Percentiles rank a stretch among this genome's conserved stretches.
These are phyloP conservation scores for Microtus richardsoni DNA, from an alignment of 2,113 vertebrate genomes.

Conservation along the genomic window DNA sequence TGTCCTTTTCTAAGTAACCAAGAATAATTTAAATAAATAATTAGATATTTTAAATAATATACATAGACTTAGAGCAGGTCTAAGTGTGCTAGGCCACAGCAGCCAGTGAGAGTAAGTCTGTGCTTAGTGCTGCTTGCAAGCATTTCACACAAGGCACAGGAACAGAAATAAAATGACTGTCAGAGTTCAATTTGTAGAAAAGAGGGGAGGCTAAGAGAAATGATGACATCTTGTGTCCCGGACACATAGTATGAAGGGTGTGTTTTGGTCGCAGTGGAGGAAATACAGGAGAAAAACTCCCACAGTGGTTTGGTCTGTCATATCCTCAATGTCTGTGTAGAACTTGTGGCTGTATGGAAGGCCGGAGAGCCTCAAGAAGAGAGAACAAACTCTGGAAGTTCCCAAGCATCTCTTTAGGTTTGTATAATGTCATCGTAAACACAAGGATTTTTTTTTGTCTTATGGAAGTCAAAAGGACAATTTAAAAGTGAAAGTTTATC, in stretches of 20 bases:
- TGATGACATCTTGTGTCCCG: background rate
- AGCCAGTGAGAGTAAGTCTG: background rate
- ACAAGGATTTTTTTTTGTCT: background rate
- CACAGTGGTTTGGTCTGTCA: background rate
- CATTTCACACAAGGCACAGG: background rate
- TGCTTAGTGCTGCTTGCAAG: background rate
- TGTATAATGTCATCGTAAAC: background rate
- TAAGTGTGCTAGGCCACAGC: background rate
- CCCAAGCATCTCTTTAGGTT: background rate
- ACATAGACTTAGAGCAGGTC: background rate
- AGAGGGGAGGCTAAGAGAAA: background rate
- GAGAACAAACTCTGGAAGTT: background rate
- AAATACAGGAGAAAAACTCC: background rate
- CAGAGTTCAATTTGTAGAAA: background rate
- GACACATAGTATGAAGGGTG: background rate
- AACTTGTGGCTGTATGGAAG: background rate
- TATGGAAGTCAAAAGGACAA: background rate
- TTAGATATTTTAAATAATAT: background rate
- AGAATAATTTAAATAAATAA: background rate
- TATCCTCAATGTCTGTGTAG: background rate
- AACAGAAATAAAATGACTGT: background rate
- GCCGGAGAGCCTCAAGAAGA: background rate
- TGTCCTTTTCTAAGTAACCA: background rate
- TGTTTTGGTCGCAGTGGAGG: background rate
- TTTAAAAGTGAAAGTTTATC: background rate